These are phyloP conservation scores for Idaea dimidiata DNA, from an alignment of 2,888 invertebrate genomes.

Conservation along the genomic window DNA sequence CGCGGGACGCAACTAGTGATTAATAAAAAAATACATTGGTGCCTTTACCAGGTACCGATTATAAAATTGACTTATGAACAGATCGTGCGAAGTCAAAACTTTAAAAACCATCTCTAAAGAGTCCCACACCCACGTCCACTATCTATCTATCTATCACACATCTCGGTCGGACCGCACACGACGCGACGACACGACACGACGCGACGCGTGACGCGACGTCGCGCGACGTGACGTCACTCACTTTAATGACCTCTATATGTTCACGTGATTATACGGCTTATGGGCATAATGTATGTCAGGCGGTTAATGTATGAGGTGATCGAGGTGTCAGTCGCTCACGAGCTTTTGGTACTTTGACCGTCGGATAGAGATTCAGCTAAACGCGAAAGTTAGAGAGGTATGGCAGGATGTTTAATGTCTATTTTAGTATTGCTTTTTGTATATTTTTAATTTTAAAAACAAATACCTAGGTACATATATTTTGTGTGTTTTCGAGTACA, in stretches of 20 bases:
- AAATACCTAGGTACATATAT: too few species aligned
- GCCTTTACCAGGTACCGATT: too few species aligned
- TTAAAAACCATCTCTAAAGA: neutral
- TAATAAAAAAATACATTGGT: too few species aligned
- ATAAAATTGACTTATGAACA: too few species aligned
- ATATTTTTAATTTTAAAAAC: too few species aligned
- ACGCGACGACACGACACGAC: conserved; percentile 46
- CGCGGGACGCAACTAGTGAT: too few species aligned
- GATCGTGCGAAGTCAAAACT: neutral
- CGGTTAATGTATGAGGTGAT: conserved; percentile 73
- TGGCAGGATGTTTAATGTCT: too few species aligned
- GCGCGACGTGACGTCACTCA: conserved; percentile 65
- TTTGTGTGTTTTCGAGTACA: too few species aligned
- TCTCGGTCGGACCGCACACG: conserved; percentile 67
- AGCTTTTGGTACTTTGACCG: conserved; percentile 45
- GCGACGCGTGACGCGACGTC: conserved; percentile 49
- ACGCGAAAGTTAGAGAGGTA: too few species aligned
- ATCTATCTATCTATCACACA: neutral
- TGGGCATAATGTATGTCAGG: conserved; percentile 69
- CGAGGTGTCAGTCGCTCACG: conserved; percentile 30
- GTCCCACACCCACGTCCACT: neutral
- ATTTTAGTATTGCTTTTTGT: too few species aligned
- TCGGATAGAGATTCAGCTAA: too few species aligned
- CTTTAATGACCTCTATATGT: conserved; percentile 79
- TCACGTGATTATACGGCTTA: conserved; percentile 70